Evolutionary conservation across 2,888 invertebrate genomes (phyloP).

Genomic region (Metallyticus violacea): DNA sequence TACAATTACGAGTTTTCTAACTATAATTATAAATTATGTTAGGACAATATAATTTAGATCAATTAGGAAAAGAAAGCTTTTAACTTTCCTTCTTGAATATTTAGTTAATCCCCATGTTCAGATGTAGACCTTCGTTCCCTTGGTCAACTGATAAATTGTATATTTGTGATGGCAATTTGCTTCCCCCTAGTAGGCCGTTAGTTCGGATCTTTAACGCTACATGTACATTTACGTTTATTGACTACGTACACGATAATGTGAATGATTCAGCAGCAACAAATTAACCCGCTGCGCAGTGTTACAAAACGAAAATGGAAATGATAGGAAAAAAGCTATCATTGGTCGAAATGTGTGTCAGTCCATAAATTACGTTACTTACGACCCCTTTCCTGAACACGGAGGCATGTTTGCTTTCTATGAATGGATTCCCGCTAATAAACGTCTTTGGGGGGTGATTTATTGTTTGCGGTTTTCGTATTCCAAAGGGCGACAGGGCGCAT

Average conservation of each 20-base stretch:
- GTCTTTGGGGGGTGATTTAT: not conserved
- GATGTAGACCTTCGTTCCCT: too few relatives aligned
- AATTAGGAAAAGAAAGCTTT: too few relatives aligned
- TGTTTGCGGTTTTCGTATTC: not conserved
- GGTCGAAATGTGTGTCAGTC: not conserved
- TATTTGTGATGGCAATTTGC: not conserved
- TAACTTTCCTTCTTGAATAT: too few relatives aligned
- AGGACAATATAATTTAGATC: too few relatives aligned
- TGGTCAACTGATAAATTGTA: too few relatives aligned
- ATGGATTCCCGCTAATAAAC: not conserved
- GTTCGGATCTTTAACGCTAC: not conserved
- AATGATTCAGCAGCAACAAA: not conserved
- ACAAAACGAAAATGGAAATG: not conserved
- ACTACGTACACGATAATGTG: not conserved
- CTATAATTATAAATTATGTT: too few relatives aligned
- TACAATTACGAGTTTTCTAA: too few relatives aligned
- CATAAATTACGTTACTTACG: not conserved
- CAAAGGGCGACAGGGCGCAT: not conserved
- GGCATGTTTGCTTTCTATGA: not conserved
- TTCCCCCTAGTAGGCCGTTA: too few relatives aligned
- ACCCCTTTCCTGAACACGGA: not conserved
- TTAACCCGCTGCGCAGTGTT: not conserved
- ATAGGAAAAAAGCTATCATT: not conserved
- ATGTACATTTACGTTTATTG: too few relatives aligned
- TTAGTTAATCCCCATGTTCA: too few relatives aligned